A percentile compares a stretch with the other conserved stretches of the same genome.
phyloP scores from a whole-genome alignment of 2,888 invertebrate species.

The Zygogramma bicolorata region DNA sequence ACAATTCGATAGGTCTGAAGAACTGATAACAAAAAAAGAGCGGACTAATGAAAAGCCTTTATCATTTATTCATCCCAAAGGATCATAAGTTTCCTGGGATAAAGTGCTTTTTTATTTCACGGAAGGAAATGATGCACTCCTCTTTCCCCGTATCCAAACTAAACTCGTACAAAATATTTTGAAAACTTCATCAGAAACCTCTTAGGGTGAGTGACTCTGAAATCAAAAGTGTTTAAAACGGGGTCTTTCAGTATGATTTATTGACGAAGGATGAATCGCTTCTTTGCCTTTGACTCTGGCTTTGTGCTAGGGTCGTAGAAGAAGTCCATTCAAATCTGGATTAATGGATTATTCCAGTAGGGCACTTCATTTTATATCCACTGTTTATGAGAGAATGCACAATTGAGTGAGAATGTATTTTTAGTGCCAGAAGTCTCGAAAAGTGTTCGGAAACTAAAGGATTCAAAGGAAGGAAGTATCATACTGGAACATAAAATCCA shows the following conservation, averaged over 20 bases:
- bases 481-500: too few species aligned
- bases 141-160: background rate
- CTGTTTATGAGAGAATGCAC: constrained; percentile 30
- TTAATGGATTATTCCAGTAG: constrained; percentile 44
- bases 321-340: constrained; percentile 42
- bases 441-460: background rate
- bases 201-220: constrained; percentile 21
- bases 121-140: too few species aligned
- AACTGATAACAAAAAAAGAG: too few species aligned
- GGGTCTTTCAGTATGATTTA: constrained; percentile 44
- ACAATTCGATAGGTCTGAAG: too few species aligned
- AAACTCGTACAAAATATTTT: background rate
- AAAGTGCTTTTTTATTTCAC: too few species aligned
- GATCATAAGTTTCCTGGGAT: too few species aligned
- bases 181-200: constrained; percentile 38
- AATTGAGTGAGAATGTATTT: background rate
- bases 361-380: constrained; percentile 35
- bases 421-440: background rate
- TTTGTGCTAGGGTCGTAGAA: constrained; percentile 38
- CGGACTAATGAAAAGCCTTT: too few species aligned
- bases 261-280: constrained; percentile 41
- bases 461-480: background rate
- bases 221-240: constrained; percentile 42
- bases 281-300: constrained; percentile 43
- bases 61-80: too few species aligned